Evolutionary conservation across 2,797 vertebrate species (phyloP).

Genomic region (Lates japonicus): DNA sequence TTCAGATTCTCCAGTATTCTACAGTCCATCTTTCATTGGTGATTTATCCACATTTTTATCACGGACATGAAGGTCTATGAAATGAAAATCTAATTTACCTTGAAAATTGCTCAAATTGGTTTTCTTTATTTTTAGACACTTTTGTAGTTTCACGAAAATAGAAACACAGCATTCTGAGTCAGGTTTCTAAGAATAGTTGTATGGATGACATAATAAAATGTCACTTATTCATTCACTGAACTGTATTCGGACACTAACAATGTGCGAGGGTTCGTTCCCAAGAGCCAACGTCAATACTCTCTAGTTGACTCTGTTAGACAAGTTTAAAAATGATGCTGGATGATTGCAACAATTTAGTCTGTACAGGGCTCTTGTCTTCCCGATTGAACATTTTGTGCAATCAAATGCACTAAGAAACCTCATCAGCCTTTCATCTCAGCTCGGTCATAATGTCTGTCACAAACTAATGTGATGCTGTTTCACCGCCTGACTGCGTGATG

Average conservation of each 20-base stretch:
- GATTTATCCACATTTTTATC: background rate
- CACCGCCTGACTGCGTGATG: slow-evolving; percentile 24
- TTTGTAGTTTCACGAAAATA: background rate
- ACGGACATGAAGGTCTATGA: background rate
- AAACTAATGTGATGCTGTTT: slow-evolving; percentile 42
- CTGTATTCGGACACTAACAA: background rate
- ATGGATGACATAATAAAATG: background rate
- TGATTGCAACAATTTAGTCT: slow-evolving; percentile 52
- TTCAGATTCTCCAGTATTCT: background rate
- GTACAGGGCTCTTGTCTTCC: slow-evolving; percentile 42
- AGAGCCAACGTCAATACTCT: slow-evolving; percentile 5
- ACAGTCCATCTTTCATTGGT: background rate
- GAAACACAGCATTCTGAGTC: background rate
- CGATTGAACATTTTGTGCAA: slow-evolving; percentile 48
- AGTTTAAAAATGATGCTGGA: slow-evolving; percentile 19
- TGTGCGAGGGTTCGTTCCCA: background rate
- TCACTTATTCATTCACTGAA: background rate
- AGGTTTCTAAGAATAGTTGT: background rate
- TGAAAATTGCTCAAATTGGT: background rate
- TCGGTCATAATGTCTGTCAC: slow-evolving; percentile 51
- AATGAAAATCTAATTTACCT: background rate
- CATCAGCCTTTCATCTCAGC: slow-evolving; percentile 63
- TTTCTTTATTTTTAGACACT: background rate
- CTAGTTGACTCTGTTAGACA: background rate
- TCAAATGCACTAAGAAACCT: slow-evolving; percentile 56